Conservation (phyloP, 2,113 vertebrate species). For the Lates calcarifer region DNA sequence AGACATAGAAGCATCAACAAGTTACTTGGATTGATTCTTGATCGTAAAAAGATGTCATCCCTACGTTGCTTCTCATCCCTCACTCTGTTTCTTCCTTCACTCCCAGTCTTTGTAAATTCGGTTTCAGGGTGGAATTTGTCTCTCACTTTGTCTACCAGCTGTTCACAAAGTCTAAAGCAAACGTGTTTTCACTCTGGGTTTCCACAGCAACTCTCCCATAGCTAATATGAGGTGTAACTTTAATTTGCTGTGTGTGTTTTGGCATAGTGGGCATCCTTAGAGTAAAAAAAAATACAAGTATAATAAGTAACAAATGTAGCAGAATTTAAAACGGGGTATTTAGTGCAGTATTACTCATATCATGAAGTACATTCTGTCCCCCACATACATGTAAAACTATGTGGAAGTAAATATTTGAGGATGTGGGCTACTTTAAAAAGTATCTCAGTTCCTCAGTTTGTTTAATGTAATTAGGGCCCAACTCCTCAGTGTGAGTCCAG, state of each 20-base stretch:
- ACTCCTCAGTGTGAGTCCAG: constrained; percentile 33
- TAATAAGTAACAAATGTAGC: constrained; percentile 61
- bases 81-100: background rate
- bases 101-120: constrained; percentile 14
- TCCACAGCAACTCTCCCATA: constrained; percentile 53
- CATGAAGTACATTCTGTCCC: constrained; percentile 2
- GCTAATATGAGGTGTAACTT: constrained; percentile 63
- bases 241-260: constrained; percentile 67
- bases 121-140: constrained; percentile 49
- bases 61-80: too few species aligned
- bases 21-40: background rate
- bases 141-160: constrained; percentile 54
- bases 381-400: background rate
- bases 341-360: constrained; percentile 24
- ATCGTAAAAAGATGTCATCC: background rate
- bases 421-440: constrained; percentile 40
- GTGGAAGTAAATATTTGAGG: constrained; percentile 32
- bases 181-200: constrained; percentile 55
- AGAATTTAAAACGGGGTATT: constrained; percentile 35
- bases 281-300: constrained; percentile 30
- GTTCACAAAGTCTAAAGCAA: constrained; percentile 35
- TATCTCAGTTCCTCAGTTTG: constrained; percentile 38
- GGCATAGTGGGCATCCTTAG: constrained; percentile 44
- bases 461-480: constrained; percentile 57
- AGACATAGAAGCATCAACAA: background rate